Evolutionary conservation across 1,140 invertebrate species (phyloP).

Genomic region (Thereuonema tuberculata): DNA sequence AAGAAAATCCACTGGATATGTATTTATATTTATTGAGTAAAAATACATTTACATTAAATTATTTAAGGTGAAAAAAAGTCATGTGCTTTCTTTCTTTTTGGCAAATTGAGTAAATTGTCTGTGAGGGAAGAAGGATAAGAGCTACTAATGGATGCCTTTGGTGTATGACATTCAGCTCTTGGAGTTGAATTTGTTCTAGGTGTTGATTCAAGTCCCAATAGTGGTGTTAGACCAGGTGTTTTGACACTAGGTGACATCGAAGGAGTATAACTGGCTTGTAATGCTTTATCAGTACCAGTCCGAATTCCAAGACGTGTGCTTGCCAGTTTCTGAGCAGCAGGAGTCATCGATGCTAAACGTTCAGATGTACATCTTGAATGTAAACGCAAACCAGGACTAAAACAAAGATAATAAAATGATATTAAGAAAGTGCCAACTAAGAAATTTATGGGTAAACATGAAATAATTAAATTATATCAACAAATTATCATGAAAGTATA

Average conservation of each 20-base stretch:
- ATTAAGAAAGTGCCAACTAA: no score
- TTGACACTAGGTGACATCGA: slow-evolving; percentile 14
- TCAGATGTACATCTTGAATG: slow-evolving; percentile 33
- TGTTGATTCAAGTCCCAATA: slow-evolving; percentile 17
- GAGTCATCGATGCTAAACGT: slow-evolving; percentile 77
- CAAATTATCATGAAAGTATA: no score
- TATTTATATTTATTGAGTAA: no score
- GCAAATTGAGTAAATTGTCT: slow-evolving; percentile 61
- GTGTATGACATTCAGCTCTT: slow-evolving; percentile 28
- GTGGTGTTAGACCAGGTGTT: slow-evolving; percentile 24
- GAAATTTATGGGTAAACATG: no score
- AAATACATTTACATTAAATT: no score
- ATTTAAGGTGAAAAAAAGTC: slow-evolving; percentile 4
- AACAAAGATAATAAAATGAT: background rate
- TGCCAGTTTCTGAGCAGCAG: slow-evolving; percentile 73
- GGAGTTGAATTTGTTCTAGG: slow-evolving; percentile 26
- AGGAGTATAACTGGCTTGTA: slow-evolving; percentile 41
- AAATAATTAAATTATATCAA: no score
- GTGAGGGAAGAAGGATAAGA: slow-evolving; percentile 39
- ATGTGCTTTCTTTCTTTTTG: slow-evolving; percentile 37
- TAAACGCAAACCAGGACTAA: background rate
- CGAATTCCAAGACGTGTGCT: slow-evolving; percentile 34
- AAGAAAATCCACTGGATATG: no score
- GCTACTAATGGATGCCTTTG: slow-evolving; percentile 23
- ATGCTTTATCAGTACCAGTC: slow-evolving; percentile 35